phyloP scores from a whole-genome alignment of 2,888 invertebrate genomes.

The Lasioglossum pauxillum region DNA sequence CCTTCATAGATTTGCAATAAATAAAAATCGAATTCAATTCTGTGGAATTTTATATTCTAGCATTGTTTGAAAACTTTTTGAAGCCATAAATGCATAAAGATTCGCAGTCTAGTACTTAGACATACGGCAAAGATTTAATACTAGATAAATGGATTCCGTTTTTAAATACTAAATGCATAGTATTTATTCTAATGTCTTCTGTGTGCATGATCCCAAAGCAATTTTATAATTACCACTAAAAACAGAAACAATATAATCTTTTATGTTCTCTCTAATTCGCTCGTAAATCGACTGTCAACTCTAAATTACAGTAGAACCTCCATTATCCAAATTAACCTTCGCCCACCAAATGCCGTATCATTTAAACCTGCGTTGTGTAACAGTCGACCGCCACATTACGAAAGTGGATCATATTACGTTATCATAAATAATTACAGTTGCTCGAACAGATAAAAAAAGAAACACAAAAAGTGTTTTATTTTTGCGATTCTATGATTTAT shows the following conservation, averaged over 20 bases:
- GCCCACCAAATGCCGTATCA: neutral
- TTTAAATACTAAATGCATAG: neutral
- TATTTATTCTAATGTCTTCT: neutral
- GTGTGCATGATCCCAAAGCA: neutral
- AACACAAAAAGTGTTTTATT: no score
- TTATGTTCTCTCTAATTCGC: neutral
- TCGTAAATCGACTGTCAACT: neutral
- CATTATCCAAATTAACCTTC: conserved; percentile 4
- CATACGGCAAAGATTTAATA: neutral
- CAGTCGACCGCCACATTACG: neutral
- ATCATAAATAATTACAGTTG: no score
- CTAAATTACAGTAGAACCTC: neutral
- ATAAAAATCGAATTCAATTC: no score
- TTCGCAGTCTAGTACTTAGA: no score
- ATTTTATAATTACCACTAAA: neutral
- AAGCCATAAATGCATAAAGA: no score
- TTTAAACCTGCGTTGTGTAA: neutral
- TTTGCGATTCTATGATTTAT: no score
- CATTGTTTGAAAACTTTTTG: no score
- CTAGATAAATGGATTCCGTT: neutral
- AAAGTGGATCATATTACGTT: neutral
- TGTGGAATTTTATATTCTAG: no score
- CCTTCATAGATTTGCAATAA: no score
- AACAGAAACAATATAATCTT: neutral
- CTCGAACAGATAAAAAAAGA: no score